Percentiles rank a stretch among this genome's conserved stretches.
Conservation (phyloP, 2,113 vertebrate species). For the Phyllostomus hastatus region DNA sequence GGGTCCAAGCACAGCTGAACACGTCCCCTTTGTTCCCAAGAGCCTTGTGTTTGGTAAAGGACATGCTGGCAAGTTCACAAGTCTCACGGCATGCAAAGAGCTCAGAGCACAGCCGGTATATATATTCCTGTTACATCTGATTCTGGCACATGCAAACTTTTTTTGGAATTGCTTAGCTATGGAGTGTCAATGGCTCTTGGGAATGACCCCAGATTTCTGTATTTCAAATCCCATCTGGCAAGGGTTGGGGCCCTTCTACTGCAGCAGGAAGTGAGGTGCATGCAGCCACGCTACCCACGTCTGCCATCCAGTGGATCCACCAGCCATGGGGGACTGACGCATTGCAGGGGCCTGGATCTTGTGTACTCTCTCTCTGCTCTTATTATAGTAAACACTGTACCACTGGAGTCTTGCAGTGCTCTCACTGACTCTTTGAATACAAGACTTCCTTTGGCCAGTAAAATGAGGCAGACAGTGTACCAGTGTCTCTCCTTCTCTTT, state of each 20-base stretch:
- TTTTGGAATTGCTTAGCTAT: neutral
- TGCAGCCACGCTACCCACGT: accelerated
- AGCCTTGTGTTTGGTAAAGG: neutral
- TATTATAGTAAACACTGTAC: neutral
- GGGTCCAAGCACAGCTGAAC: neutral
- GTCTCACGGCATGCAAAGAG: neutral
- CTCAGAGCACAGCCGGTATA: neutral
- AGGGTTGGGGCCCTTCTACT: too few relatives aligned
- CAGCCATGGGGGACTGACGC: neutral
- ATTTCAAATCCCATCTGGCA: neutral
- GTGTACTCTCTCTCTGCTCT: neutral
- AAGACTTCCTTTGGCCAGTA: neutral
- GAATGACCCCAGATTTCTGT: neutral
- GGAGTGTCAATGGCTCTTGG: too few relatives aligned
- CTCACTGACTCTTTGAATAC: neutral
- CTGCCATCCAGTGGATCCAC: neutral
- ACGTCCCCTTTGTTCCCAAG: neutral
- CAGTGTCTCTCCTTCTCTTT: neutral
- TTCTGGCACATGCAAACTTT: neutral
- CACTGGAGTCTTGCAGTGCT: neutral
- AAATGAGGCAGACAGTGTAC: neutral
- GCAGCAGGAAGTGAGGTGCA: neutral
- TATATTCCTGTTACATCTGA: too few relatives aligned
- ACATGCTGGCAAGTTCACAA: neutral
- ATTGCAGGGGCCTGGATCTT: too few relatives aligned